These are phyloP conservation scores for Rhabdomys dilectus DNA, from an alignment of 2,113 vertebrate genomes.

Conservation along the genomic window DNA sequence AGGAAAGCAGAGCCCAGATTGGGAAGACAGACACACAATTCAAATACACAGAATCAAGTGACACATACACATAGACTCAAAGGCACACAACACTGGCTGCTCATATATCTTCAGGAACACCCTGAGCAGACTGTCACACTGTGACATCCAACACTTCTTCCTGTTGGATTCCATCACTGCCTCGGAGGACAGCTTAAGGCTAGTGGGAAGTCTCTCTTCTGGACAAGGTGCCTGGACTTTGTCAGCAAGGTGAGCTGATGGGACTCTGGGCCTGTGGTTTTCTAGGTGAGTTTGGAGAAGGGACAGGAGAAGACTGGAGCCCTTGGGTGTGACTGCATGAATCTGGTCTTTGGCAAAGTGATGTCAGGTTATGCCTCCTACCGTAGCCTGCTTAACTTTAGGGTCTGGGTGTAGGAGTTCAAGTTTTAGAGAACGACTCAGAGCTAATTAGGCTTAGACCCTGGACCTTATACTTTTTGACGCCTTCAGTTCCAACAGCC, in stretches of 20 bases:
- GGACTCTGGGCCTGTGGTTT: not conserved
- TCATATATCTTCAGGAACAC: not conserved
- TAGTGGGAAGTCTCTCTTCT: not conserved
- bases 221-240: not conserved
- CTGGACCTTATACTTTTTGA: not conserved
- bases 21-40: constrained; percentile 3
- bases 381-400: not conserved
- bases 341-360: not conserved
- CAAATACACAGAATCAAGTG: not conserved
- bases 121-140: not conserved
- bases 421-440: not conserved
- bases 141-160: not conserved
- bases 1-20: not conserved
- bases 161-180: not conserved
- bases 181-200: not conserved
- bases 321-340: not conserved
- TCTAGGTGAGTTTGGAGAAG: not conserved
- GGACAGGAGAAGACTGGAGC: not conserved
- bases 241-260: not conserved
- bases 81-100: not conserved
- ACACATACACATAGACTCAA: not conserved
- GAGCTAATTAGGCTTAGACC: not conserved
- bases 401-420: not conserved
- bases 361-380: not conserved
- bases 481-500: not conserved